Percentiles rank a stretch among this genome's conserved stretches.
phyloP scores from a whole-genome alignment of 1,140 invertebrate genomes.

The Formica selysi region DNA sequence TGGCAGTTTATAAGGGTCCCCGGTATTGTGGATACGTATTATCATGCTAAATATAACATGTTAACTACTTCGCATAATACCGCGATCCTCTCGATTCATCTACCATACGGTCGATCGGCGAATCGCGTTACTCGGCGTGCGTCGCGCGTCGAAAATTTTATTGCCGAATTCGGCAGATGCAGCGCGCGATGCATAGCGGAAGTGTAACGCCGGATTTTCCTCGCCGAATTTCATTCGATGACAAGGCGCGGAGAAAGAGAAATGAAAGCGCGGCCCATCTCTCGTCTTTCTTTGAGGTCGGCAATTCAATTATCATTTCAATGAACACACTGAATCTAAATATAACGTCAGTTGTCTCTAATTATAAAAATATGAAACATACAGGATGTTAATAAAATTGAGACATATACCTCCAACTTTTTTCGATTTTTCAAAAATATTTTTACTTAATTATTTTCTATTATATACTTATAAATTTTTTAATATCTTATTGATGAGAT shows the following conservation, averaged over 20 bases:
- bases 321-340: background rate
- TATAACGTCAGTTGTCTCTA: background rate
- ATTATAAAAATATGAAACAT: background rate
- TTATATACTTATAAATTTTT: background rate
- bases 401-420: background rate
- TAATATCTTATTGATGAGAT: background rate
- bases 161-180: constrained; percentile 74
- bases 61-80: constrained; percentile 86
- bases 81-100: constrained; percentile 74
- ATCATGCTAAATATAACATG: constrained; percentile 87
- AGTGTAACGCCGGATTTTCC: constrained; percentile 22
- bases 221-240: constrained; percentile 20
- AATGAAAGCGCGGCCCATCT: background rate
- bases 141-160: constrained; percentile 73
- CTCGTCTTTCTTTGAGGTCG: background rate
- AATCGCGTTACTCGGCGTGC: constrained; percentile 70
- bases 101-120: constrained; percentile 67
- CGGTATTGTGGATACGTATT: constrained; percentile 84
- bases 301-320: constrained; percentile 54
- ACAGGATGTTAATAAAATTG: background rate
- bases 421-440: background rate
- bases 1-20: constrained; percentile 86
- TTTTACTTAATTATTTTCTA: background rate
- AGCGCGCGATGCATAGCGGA: constrained; percentile 19
- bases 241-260: background rate